phyloP scores from a whole-genome alignment of 2,797 vertebrate species.

The Darevskia mixta region DNA sequence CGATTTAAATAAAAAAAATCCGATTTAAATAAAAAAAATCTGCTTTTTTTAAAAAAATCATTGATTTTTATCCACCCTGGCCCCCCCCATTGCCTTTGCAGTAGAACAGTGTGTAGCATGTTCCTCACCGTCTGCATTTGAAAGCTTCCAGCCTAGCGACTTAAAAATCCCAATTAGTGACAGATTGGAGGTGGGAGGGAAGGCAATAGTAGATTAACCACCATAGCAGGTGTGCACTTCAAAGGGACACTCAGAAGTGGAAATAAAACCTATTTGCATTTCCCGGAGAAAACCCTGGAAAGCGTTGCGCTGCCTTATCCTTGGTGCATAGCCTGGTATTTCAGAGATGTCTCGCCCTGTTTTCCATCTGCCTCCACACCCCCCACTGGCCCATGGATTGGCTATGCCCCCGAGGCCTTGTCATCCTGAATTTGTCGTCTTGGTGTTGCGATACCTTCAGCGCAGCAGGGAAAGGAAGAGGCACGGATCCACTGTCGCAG shows the following conservation, averaged over 20 bases:
- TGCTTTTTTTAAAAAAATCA: too few species aligned
- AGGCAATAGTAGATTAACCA: constrained; percentile 13
- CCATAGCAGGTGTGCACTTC: constrained; percentile 16
- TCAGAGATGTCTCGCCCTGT: accelerated
- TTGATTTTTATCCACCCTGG: too few species aligned
- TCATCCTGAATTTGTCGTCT: neutral
- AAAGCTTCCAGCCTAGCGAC: neutral
- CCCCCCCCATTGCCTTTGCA: neutral
- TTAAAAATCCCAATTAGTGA: constrained; percentile 17
- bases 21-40: too few species aligned
- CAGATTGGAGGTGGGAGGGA: constrained; percentile 22
- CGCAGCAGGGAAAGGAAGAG: neutral
- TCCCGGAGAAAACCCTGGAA: neutral
- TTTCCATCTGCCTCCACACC: neutral
- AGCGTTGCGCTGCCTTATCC: neutral
- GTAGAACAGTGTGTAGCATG: neutral
- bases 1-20: too few species aligned
- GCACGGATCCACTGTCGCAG: accelerated
- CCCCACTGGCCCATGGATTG: neutral
- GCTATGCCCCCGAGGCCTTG: neutral
- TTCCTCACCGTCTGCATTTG: neutral
- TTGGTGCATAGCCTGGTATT: neutral
- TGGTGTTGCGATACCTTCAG: neutral
- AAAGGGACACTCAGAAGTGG: neutral
- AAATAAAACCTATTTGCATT: neutral